These are phyloP conservation scores for Gallinago solitaria DNA, from an alignment of 2,797 vertebrate species.

Conservation along the genomic window DNA sequence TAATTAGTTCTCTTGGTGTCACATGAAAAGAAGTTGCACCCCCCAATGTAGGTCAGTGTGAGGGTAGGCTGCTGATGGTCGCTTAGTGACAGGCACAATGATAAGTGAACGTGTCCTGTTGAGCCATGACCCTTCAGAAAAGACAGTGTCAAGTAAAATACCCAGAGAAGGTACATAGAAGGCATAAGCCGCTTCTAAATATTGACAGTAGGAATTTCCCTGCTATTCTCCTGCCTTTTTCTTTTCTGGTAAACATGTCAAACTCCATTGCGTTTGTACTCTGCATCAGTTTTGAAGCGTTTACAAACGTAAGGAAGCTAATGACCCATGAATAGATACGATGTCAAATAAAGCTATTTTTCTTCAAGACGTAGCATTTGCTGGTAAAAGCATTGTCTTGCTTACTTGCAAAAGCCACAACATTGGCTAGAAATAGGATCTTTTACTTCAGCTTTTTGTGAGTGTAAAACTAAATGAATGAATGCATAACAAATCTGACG, in stretches of 20 bases:
- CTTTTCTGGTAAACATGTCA: slow-evolving; percentile 44
- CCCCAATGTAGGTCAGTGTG: slow-evolving; percentile 66
- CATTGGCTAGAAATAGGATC: not conserved
- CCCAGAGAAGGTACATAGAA: slow-evolving; percentile 27
- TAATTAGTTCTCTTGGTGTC: slow-evolving; percentile 71
- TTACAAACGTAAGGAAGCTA: slow-evolving; percentile 31
- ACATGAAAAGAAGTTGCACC: slow-evolving; percentile 59
- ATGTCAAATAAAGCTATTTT: slow-evolving; percentile 43
- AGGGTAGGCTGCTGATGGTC: slow-evolving; percentile 72
- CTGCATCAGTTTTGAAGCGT: slow-evolving; percentile 21
- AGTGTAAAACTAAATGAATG: not conserved
- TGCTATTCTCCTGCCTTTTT: slow-evolving; percentile 29
- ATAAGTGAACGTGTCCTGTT: slow-evolving; percentile 71
- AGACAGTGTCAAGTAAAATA: slow-evolving; percentile 65
- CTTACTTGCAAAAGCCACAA: not conserved
- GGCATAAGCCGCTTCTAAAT: slow-evolving; percentile 35
- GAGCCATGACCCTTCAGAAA: slow-evolving; percentile 70
- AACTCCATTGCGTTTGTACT: slow-evolving; percentile 35
- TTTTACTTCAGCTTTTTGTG: not conserved
- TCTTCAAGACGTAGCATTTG: slow-evolving; percentile 3
- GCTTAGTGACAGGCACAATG: slow-evolving; percentile 70
- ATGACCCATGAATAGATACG: slow-evolving; percentile 9
- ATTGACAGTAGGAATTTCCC: slow-evolving; percentile 58
- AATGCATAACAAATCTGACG: not conserved
- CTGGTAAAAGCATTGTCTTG: not conserved